Conservation (phyloP, 92 coral and sea anemone genomes). For the Chrysogorgia sp. region DNA sequence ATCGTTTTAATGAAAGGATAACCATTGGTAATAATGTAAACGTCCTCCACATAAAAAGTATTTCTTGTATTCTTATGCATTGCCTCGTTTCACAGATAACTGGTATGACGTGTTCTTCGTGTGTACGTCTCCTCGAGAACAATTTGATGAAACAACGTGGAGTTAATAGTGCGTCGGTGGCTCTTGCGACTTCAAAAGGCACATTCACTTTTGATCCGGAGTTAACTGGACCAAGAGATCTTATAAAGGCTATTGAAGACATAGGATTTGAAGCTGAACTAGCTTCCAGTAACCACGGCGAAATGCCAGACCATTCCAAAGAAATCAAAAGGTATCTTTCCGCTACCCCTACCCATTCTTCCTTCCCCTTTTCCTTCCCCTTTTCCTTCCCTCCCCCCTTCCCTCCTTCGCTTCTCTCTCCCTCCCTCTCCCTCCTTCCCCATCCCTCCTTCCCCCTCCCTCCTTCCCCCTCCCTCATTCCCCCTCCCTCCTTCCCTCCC, state of each 20-base stretch:
- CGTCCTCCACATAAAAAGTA: too few relatives aligned
- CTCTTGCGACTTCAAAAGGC: slow-evolving; percentile 93
- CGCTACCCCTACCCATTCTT: too few relatives aligned
- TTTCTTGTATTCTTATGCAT: too few relatives aligned
- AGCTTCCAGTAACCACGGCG: slow-evolving; percentile 65
- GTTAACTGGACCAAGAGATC: slow-evolving; percentile 86
- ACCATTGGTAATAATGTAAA: too few relatives aligned
- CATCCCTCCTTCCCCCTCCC: too few relatives aligned
- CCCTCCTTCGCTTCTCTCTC: too few relatives aligned
- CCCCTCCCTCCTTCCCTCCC: too few relatives aligned
- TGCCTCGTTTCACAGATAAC: slow-evolving; percentile 73
- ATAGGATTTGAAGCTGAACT: slow-evolving; percentile 83
- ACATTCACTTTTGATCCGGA: slow-evolving; percentile 84
- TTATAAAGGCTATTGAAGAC: slow-evolving; percentile 76
- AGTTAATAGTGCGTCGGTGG: slow-evolving; percentile 82
- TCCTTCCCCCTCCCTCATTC: too few relatives aligned
- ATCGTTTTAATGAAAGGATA: too few relatives aligned
- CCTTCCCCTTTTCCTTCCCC: too few relatives aligned
- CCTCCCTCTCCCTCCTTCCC: too few relatives aligned
- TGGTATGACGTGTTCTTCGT: slow-evolving; percentile 96
- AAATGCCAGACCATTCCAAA: slow-evolving; percentile 76
- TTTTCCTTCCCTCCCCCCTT: too few relatives aligned
- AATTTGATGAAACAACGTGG: slow-evolving; percentile 75
- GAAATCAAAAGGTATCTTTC: slow-evolving; percentile 91
- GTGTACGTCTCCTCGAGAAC: slow-evolving; percentile 90